Evolutionary conservation across 2,797 vertebrate species (phyloP), one percentile per base, ranked within the genome.

Genomic region (Muraenolepis orangiensis): DNA sequence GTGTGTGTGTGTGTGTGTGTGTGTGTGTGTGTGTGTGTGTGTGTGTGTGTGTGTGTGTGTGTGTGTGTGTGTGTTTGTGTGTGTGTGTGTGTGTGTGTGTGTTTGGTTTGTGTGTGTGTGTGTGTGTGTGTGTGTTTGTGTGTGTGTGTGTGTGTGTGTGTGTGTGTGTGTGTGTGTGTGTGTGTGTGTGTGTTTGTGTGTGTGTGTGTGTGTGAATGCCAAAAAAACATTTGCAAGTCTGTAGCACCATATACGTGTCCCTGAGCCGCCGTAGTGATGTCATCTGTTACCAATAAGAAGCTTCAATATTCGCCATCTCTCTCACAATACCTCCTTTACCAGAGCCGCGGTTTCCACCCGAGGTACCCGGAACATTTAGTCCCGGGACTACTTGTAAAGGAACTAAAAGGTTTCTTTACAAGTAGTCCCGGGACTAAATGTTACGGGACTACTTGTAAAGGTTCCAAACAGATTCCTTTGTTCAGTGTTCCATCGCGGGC

Each of bases 231-330:
- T n/a, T n/a, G n/a, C n/a, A n/a, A 13, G 13, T 51, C 12, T 20
- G 2, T 2, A 51, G 12, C 12, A 13, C 18, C 42, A 51, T 2
- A 51, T 20, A 51, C 4, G 69, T 23, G 18, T 20, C 7, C 86
- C 89, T 84, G 87, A 90, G 88, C 84, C 80, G 34, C 4, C 3
- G 8, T 34, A 34, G 8, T 34, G 3, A 8, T 72, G 69, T 46
- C 26, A 87, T 91, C 86, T 89, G 91, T 89, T 85, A 88, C 86
- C 87, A 78, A 90, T 72, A 74, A 76, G 77, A 76, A 72, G 71
- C 73, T 82, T 76, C 81, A 88, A 89, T 83, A 85, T 85, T 80
- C 80, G 76, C 76, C 30, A 84, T 88, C 80, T 83, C 79, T 51
- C 84, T 73, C 87, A 85, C 80, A 81, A 73, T 84, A 82, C 83